These are phyloP conservation scores for Campylorhamphus procurvoides DNA, from an alignment of 2,113 vertebrate species.

Conservation along the genomic window DNA sequence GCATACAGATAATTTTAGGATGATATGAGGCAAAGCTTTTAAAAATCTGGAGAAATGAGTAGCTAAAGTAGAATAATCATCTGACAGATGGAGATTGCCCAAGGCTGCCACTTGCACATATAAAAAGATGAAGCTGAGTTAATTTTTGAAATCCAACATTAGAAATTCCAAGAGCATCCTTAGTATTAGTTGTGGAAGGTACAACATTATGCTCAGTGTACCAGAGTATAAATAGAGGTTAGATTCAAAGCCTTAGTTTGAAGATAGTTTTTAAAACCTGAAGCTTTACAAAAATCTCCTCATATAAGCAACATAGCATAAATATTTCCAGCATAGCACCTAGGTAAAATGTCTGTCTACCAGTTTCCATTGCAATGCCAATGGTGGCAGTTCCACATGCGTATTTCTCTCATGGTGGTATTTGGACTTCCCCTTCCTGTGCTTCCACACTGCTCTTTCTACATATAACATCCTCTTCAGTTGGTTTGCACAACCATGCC, in stretches of 20 bases:
- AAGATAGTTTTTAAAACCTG: background rate
- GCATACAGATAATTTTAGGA: conserved; percentile 49
- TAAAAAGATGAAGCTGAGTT: conserved; percentile 40
- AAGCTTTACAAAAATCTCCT: background rate
- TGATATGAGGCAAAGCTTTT: conserved; percentile 48
- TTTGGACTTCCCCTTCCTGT: background rate
- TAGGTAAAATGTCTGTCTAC: background rate
- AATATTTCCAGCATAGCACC: background rate
- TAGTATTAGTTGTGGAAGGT: conserved; percentile 32
- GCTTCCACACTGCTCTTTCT: background rate
- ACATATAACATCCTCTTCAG: background rate
- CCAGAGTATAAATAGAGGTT: background rate
- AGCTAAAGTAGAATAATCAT: conserved; percentile 62
- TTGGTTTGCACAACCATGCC: background rate
- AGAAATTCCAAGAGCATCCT: conserved; percentile 46
- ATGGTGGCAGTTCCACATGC: background rate
- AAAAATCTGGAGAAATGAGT: conserved; percentile 57
- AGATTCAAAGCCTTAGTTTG: background rate
- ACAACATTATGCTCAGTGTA: conserved; percentile 4
- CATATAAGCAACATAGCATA: background rate
- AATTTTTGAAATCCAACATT: conserved; percentile 31
- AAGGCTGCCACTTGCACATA: conserved; percentile 55
- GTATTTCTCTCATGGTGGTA: background rate
- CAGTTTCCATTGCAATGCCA: background rate
- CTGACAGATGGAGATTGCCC: conserved; percentile 67